These are phyloP conservation scores for Brachyrhaphis roseni DNA, from an alignment of 2,797 vertebrate species.

Conservation along the genomic window DNA sequence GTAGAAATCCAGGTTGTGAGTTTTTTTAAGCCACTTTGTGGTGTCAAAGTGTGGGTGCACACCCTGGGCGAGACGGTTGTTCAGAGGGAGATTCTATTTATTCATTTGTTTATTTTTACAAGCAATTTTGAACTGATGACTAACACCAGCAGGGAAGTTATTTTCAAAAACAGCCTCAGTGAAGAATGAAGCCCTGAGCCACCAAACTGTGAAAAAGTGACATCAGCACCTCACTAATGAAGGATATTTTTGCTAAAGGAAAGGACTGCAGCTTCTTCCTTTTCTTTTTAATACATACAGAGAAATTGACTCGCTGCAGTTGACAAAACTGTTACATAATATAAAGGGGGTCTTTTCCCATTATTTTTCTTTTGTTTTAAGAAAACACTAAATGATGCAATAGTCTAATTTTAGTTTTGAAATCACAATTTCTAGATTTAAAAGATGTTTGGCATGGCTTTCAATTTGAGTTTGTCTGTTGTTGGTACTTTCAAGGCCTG, in stretches of 20 bases:
- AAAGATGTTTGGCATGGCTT: neutral
- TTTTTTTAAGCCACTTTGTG: neutral
- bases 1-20: neutral
- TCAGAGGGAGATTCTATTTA: neutral
- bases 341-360: neutral
- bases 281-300: neutral
- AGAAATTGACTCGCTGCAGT: neutral
- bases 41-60: neutral
- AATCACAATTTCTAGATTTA: neutral
- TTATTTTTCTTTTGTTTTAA: neutral
- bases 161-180: neutral
- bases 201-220: conserved; percentile 6
- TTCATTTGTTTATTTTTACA: conserved; percentile 6
- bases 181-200: neutral
- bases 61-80: neutral
- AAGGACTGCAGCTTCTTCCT: neutral
- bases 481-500: no score
- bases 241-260: neutral
- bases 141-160: neutral
- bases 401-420: neutral
- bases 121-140: conserved; percentile 1
- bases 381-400: neutral
- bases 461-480: no score
- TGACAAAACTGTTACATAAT: neutral
- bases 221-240: conserved; percentile 3